These are phyloP conservation scores for Tauraco erythrolophus DNA, from an alignment of 2,113 vertebrate species.

Conservation along the genomic window DNA sequence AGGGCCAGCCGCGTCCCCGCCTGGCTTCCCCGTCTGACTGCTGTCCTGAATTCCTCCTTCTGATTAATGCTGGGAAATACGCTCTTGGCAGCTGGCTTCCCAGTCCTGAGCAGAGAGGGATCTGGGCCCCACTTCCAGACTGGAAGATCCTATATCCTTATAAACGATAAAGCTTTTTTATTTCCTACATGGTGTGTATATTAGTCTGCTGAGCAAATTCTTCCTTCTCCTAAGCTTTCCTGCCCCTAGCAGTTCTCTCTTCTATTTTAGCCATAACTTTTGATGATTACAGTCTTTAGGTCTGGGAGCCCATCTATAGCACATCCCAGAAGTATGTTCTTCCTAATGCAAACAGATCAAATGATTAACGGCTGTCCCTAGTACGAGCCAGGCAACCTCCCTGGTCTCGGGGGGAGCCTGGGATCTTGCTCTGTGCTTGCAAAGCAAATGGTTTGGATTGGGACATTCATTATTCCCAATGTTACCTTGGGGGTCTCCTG, in stretches of 20 bases:
- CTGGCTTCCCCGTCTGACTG: not conserved
- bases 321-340: not conserved
- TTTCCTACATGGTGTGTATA: not conserved
- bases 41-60: not conserved
- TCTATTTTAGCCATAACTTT: not conserved
- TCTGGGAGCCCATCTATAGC: not conserved
- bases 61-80: not conserved
- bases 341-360: not conserved
- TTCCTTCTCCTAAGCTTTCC: not conserved
- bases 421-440: not conserved
- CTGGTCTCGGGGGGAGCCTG: not conserved
- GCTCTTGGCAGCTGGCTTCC: not conserved
- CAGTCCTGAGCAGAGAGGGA: not conserved
- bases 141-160: not conserved
- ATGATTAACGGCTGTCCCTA: not conserved
- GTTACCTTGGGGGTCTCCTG: not conserved
- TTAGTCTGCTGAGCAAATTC: not conserved
- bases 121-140: not conserved
- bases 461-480: not conserved
- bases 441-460: not conserved
- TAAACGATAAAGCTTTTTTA: not conserved
- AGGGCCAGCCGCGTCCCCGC: not conserved
- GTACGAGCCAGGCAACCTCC: accelerated
- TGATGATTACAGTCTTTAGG: not conserved
- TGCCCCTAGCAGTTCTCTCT: not conserved